phyloP scores from a whole-genome alignment of 2,888 invertebrate genomes.

The Esperia sulphurella region DNA sequence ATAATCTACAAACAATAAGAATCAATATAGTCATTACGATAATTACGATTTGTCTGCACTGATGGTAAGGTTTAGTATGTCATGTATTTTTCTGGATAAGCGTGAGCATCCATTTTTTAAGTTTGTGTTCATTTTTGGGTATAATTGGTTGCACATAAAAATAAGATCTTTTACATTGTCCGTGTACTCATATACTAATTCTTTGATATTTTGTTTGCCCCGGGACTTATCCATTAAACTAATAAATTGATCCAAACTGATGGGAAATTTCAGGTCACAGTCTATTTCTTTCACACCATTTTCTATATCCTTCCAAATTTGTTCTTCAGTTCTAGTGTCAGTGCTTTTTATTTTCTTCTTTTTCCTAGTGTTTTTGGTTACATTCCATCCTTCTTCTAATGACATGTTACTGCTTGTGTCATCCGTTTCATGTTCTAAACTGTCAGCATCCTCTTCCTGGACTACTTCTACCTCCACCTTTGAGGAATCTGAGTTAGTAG shows the following conservation, averaged over 20 bases:
- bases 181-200: not conserved
- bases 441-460: too few species aligned
- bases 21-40: too few species aligned
- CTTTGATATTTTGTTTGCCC: conserved; percentile 12
- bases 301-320: conserved; percentile 12
- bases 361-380: not conserved
- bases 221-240: conserved; percentile 11
- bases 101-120: too few species aligned
- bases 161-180: not conserved
- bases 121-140: too few species aligned
- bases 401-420: not conserved
- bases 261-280: too few species aligned
- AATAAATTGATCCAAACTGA: conserved; percentile 14
- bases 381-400: not conserved
- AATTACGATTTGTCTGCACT: too few species aligned
- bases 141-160: too few species aligned
- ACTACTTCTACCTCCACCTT: too few species aligned
- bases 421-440: not conserved
- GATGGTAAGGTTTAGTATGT: too few species aligned
- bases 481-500: too few species aligned
- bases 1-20: too few species aligned
- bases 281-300: conserved; percentile 1
- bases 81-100: too few species aligned
- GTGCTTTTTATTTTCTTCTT: conserved; percentile 8
- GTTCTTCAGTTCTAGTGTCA: conserved; percentile 9